phyloP scores from a whole-genome alignment of 2,113 vertebrate genomes.

The Coracopsis vasa region DNA sequence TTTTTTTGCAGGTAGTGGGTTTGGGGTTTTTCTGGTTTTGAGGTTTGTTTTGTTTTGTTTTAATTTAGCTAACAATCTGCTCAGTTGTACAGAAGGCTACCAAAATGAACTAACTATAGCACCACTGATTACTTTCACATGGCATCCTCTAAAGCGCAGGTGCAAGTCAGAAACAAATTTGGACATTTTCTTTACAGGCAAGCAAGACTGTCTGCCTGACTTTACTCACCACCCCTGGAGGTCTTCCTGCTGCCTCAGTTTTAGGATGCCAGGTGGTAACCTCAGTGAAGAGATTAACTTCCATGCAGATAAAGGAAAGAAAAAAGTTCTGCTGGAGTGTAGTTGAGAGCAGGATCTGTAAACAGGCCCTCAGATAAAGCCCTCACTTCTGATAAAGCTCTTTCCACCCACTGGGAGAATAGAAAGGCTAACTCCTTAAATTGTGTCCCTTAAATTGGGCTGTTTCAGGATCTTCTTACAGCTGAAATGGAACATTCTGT shows the following conservation, averaged over 20 bases:
- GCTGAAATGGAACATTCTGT: not conserved
- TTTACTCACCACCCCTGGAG: not conserved
- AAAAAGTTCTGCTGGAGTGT: not conserved
- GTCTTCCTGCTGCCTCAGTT: not conserved
- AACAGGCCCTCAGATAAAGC: not conserved
- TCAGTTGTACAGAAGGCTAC: not conserved
- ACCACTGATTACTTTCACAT: not conserved
- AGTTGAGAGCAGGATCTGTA: not conserved
- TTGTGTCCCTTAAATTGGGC: not conserved
- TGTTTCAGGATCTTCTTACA: not conserved
- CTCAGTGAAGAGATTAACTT: not conserved
- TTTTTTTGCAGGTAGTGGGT: not conserved
- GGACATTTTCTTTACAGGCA: not conserved
- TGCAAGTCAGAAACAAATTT: not conserved
- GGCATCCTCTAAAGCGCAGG: not conserved
- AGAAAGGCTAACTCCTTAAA: not conserved
- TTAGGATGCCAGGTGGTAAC: not conserved
- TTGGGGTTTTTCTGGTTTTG: not conserved
- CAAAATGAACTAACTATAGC: not conserved
- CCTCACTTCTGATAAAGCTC: not conserved
- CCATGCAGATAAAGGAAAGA: not conserved
- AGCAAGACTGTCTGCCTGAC: not conserved
- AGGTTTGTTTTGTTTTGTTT: not conserved
- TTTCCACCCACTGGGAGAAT: not conserved
- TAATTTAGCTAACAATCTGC: not conserved